Evolutionary conservation across 2,888 invertebrate genomes (phyloP).

Genomic region (Rhamphomyia laevipes): DNA sequence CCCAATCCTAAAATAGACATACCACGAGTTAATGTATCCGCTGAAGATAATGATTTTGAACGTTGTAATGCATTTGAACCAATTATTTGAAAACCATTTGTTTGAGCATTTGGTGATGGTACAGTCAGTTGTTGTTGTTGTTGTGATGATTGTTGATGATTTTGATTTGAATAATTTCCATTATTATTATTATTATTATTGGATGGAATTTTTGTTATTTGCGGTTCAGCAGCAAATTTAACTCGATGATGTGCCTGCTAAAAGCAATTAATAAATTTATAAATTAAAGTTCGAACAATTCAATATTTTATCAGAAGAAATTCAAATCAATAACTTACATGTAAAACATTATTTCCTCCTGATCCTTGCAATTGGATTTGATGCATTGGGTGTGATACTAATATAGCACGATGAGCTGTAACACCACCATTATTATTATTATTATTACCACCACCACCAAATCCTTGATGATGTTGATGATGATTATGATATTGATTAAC

Average conservation of each 20-base stretch:
- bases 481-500: neutral
- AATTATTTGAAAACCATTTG: neutral
- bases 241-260: conserved; percentile 29
- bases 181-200: conserved; percentile 19
- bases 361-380: conserved; percentile 52
- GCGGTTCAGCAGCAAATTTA: conserved; percentile 35
- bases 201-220: conserved; percentile 20
- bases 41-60: conserved; percentile 70
- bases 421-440: conserved; percentile 19
- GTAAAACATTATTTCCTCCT: conserved; percentile 61
- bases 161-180: conserved; percentile 8
- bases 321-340: conserved; percentile 30
- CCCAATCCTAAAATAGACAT: conserved; percentile 52
- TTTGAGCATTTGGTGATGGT: too few species aligned
- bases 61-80: conserved; percentile 44
- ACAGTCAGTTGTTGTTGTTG: neutral
- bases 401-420: conserved; percentile 28
- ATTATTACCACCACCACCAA: conserved; percentile 23
- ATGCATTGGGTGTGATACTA: conserved; percentile 36
- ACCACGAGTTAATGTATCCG: conserved; percentile 57
- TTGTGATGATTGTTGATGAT: conserved; percentile 21
- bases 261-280: neutral
- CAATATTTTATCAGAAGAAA: conserved; percentile 11
- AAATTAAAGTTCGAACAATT: neutral
- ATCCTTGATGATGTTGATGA: conserved; percentile 34